Evolutionary conservation across 2,797 vertebrate species (phyloP).

Genomic region (Hemitrygon akajei): DNA sequence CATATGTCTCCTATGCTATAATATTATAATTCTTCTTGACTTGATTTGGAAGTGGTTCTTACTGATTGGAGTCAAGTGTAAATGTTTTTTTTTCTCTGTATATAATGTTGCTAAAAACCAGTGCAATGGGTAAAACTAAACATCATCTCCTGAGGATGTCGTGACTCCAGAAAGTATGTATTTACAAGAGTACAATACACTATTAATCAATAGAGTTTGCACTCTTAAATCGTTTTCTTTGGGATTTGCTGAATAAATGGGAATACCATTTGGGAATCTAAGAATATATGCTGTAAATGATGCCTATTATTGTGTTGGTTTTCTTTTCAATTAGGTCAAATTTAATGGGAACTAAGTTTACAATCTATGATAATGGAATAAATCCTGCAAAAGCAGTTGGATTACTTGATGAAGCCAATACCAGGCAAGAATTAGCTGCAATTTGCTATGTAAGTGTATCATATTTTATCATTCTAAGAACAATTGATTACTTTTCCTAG

Average conservation of each 20-base stretch:
- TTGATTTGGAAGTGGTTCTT: neutral
- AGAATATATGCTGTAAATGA: neutral
- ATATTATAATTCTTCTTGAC: neutral
- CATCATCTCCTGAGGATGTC: neutral
- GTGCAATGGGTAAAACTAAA: neutral
- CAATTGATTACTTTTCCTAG: neutral
- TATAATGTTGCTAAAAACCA: neutral
- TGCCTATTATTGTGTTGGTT: neutral
- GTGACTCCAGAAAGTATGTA: neutral
- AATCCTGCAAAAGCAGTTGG: slow-evolving; percentile 78
- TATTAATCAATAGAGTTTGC: neutral
- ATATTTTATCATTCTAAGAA: neutral
- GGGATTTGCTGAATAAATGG: neutral
- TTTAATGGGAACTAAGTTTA: slow-evolving; percentile 95
- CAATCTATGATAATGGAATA: slow-evolving; percentile 83
- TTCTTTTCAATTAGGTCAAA: slow-evolving; percentile 71
- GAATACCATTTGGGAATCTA: neutral
- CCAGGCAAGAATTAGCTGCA: slow-evolving; percentile 83
- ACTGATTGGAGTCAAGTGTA: neutral
- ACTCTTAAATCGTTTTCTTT: neutral
- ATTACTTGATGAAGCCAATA: slow-evolving; percentile 73
- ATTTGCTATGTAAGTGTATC: slow-evolving; percentile 79
- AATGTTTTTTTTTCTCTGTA: neutral
- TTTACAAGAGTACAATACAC: neutral
- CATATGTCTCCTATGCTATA: too few species aligned